Percentiles rank a stretch among this genome's conserved stretches.
Evolutionary conservation across 2,113 vertebrate genomes (phyloP).

Genomic region (Corydoras sp.): DNA sequence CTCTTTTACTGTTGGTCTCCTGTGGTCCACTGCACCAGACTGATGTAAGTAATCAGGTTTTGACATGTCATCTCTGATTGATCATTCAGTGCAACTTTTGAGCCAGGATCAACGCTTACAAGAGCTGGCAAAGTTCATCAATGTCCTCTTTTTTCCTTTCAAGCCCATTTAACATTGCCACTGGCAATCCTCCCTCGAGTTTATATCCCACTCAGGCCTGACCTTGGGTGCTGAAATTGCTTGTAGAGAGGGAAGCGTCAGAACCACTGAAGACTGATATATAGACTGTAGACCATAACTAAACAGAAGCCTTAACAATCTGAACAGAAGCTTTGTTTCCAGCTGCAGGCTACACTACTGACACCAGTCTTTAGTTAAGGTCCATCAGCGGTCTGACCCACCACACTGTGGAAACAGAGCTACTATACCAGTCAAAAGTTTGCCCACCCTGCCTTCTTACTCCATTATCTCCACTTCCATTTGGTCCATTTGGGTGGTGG

Average conservation of each 20-base stretch:
- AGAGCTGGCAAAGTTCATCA: slow-evolving; percentile 24
- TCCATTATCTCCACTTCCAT: too few species aligned
- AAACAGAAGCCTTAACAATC: slow-evolving; percentile 17
- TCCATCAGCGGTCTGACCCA: slow-evolving; percentile 15
- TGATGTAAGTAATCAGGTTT: slow-evolving; percentile 20
- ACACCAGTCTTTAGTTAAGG: slow-evolving; percentile 26
- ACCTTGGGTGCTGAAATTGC: slow-evolving; percentile 34
- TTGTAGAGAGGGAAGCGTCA: slow-evolving; percentile 8
- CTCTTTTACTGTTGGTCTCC: not conserved
- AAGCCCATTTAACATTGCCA: slow-evolving; percentile 22
- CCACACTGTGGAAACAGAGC: not conserved
- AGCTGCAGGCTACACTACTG: slow-evolving; percentile 24
- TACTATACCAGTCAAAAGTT: not conserved
- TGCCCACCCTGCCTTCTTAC: too few species aligned
- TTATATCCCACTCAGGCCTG: slow-evolving; percentile 30
- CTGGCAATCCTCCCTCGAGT: slow-evolving; percentile 22
- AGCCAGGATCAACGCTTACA: slow-evolving; percentile 21
- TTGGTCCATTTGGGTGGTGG: too few species aligned
- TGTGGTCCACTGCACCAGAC: not conserved
- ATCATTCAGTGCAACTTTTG: slow-evolving; percentile 8
- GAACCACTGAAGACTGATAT: slow-evolving; percentile 6
- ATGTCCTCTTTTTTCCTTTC: slow-evolving; percentile 7
- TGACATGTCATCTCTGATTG: slow-evolving; percentile 29
- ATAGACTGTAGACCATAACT: slow-evolving; percentile 20
- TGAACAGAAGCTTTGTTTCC: not conserved